A percentile compares a stretch with the other conserved stretches of the same genome.
These are phyloP conservation scores for Agrotis segetum DNA, from an alignment of 2,888 invertebrate genomes.

Conservation along the genomic window DNA sequence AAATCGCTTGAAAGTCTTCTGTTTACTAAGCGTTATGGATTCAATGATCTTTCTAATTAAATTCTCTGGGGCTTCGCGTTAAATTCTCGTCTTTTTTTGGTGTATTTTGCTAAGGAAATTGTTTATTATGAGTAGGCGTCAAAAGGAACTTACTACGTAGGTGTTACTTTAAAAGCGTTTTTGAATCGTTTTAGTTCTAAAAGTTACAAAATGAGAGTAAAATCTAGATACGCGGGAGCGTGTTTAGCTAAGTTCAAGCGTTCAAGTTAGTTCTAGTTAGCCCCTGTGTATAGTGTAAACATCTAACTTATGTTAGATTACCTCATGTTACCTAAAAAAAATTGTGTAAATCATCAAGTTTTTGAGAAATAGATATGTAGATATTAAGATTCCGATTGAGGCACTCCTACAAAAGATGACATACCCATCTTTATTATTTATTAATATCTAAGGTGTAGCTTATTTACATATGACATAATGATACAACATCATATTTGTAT, in stretches of 20 bases:
- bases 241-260: no score
- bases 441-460: conserved; percentile 7
- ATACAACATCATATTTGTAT: background rate
- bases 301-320: no score
- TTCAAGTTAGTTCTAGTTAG: no score
- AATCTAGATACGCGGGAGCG: no score
- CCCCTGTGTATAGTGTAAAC: no score
- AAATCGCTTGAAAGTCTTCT: conserved; percentile 71
- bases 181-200: background rate
- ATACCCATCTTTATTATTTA: conserved; percentile 24
- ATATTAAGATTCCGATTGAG: conserved; percentile 11
- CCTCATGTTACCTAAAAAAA: no score
- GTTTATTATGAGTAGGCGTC: conserved; percentile 18
- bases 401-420: conserved; percentile 34
- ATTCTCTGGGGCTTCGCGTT: conserved; percentile 70
- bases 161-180: background rate
- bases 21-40: conserved; percentile 75
- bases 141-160: background rate
- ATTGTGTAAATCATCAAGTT: background rate
- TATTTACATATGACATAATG: conserved; percentile 3
- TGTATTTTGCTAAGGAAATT: background rate
- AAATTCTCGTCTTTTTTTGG: conserved; percentile 25
- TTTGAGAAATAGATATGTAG: conserved; percentile 11
- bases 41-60: conserved; percentile 79
- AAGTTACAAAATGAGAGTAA: no score